phyloP scores from a whole-genome alignment of 2,113 vertebrate species.

The Phalacrocorax pelagicus region DNA sequence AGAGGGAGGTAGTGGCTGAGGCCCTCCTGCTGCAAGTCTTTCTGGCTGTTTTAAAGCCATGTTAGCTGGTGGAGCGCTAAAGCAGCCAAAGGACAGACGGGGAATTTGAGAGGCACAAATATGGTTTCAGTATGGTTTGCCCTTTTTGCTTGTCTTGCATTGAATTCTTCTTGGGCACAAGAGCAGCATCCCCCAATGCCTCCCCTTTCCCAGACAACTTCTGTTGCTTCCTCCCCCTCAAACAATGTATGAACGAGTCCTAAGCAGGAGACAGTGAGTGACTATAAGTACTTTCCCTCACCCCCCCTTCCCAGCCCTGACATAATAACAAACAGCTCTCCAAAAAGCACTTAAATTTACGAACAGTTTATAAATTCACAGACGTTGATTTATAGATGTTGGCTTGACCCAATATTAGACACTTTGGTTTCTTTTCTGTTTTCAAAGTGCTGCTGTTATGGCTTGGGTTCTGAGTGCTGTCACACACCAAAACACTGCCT shows the following conservation, averaged over 20 bases:
- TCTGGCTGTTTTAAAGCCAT: background rate
- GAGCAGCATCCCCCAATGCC: background rate
- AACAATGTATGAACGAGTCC: background rate
- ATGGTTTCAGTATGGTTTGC: background rate
- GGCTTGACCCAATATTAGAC: constrained; percentile 72
- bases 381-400: constrained; percentile 78
- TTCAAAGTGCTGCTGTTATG: constrained; percentile 73
- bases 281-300: constrained; percentile 13
- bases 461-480: constrained; percentile 61
- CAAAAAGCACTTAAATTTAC: constrained; percentile 80
- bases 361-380: constrained; percentile 81
- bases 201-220: background rate
- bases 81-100: background rate
- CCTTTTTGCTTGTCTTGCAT: background rate
- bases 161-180: background rate
- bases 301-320: constrained; percentile 23
- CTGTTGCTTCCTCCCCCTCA: background rate
- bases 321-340: constrained; percentile 77
- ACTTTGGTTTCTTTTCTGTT: constrained; percentile 69
- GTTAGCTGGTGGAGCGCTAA: background rate
- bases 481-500: constrained; percentile 38
- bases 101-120: background rate
- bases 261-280: background rate
- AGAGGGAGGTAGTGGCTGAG: background rate
- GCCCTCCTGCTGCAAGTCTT: background rate